Evolutionary conservation across 2,113 vertebrate species (phyloP), one percentile per base, ranked within the genome.

Genomic region (Pseudorhombus dupliciocellatus): DNA sequence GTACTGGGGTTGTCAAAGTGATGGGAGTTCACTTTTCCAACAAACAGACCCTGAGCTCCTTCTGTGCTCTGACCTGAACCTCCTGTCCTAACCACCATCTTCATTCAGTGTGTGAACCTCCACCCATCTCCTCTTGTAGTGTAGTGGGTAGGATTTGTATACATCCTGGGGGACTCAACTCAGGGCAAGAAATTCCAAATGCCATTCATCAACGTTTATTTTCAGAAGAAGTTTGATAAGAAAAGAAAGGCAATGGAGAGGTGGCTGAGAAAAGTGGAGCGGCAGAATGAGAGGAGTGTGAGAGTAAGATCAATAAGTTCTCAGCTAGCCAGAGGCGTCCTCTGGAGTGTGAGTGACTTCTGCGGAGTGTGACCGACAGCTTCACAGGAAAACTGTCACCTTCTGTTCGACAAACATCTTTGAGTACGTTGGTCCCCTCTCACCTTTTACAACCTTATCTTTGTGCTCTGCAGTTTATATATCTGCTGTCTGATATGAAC

Each of bases 331-430:
- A 66, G 79, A 81, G 83, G 84, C 88, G 79, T 90, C 81, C 84
- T 75, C 79, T 90, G 70, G 42, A 65, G 75, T 73, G 76, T 58
- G 52, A 89, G 87, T 69, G 70, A 71, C 82, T 71, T 66, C 78
- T 75, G 79, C 31, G 52, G 59, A 66, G 80, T 61, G 46, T 91
- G 88, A 91, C 83, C 90, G 91, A 84, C 92, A 91, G 78, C 84
- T 90, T 75, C 80, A 89, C 86, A 87, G 87, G 84, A 83, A 85
- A 89, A 77, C 92, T 93, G 90, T 94, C 90, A 87, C 80, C 82
- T 42, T 73, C 62, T 80, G 79, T 70, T 40, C 70, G n/a, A 74
- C 77, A 74, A 85, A 79, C 77, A 83, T 87, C 83, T 83, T 75
- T 50, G 54, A 66, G 66, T 66, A 55, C 79, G 77, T 79, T 77